Evolutionary conservation across 2,888 invertebrate species (phyloP).

Genomic region (Monochamus alternatus): DNA sequence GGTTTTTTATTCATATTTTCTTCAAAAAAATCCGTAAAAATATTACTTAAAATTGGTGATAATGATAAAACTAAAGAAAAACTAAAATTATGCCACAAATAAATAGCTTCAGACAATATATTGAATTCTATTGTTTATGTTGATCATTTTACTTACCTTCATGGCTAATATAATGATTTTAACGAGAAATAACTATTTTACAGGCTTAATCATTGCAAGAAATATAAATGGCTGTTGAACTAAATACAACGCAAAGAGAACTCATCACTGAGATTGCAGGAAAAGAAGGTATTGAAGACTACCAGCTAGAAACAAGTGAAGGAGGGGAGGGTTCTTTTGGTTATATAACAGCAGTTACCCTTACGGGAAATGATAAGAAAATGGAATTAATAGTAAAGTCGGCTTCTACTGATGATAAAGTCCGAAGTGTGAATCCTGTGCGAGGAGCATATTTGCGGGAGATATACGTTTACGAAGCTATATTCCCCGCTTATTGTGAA

Average conservation of each 20-base stretch:
- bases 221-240: neutral
- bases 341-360: slow-evolving; percentile 10
- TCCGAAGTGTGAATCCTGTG: neutral
- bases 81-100: too few species aligned
- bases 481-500: neutral
- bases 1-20: too few species aligned
- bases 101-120: too few species aligned
- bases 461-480: neutral
- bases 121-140: too few species aligned
- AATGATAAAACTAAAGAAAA: too few species aligned
- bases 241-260: neutral
- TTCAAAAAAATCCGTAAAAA: too few species aligned
- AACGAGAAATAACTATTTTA: too few species aligned
- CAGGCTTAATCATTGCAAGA: too few species aligned
- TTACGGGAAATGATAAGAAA: neutral
- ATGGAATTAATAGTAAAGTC: neutral
- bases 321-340: slow-evolving; percentile 2
- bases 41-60: too few species aligned
- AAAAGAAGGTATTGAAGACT: slow-evolving; percentile 22
- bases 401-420: neutral
- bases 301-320: neutral
- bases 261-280: slow-evolving; percentile 12
- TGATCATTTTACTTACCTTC: too few species aligned
- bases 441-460: neutral
- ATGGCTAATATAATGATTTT: too few species aligned